Conservation (phyloP, 2,888 invertebrate species). For the Stenotaenia linearis region DNA sequence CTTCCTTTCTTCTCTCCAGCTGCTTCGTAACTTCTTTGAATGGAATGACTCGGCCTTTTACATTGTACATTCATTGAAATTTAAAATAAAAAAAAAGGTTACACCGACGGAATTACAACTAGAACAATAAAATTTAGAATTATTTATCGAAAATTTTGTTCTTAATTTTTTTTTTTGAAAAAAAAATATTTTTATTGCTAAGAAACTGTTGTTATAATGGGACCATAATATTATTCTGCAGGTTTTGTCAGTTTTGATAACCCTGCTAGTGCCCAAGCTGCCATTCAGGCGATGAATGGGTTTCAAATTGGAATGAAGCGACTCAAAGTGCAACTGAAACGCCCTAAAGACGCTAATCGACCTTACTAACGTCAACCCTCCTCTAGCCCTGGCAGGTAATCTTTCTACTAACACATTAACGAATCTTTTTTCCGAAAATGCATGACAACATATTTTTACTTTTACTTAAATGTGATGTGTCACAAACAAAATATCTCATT, state of each 20-base stretch:
- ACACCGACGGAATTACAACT: neutral
- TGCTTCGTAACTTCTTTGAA: neutral
- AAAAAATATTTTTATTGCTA: neutral
- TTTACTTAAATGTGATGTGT: conserved; percentile 15
- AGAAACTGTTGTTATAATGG: neutral
- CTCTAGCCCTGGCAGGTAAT: conserved; percentile 32
- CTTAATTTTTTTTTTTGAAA: neutral
- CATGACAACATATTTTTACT: conserved; percentile 11
- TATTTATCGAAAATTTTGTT: neutral
- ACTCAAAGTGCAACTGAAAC: conserved; percentile 97
- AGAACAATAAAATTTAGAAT: neutral
- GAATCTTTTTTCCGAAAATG: conserved; percentile 6
- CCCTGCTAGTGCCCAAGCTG: conserved; percentile 94
- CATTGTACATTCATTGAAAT: neutral
- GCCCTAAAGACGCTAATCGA: conserved; percentile 96
- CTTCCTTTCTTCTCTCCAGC: neutral
- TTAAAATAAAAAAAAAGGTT: neutral
- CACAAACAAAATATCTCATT: conserved; percentile 14
- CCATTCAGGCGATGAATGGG: conserved; percentile 99
- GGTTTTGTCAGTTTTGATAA: conserved; percentile 99
- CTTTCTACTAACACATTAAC: conserved; percentile 28
- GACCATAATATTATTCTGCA: conserved; percentile 47
- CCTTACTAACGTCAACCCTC: conserved; percentile 71
- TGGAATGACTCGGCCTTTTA: neutral
- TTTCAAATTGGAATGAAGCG: conserved; percentile 99